Conservation (phyloP, 2,888 invertebrate species). For the Proisotoma minuta region DNA sequence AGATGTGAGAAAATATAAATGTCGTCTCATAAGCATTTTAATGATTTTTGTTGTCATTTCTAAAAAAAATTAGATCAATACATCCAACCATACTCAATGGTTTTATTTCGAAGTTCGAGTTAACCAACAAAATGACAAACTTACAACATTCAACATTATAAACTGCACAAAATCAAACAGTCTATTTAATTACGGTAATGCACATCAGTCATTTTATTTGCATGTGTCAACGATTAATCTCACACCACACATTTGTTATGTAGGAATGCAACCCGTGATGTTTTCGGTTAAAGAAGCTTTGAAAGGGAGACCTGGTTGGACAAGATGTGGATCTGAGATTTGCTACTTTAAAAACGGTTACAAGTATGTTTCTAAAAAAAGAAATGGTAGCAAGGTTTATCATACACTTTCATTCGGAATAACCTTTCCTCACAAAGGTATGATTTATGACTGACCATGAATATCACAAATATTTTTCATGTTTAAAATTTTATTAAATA, state of each 20-base stretch:
- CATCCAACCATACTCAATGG: constrained; percentile 75
- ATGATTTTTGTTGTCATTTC: too few species aligned
- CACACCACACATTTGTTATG: neutral
- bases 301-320: constrained; percentile 47
- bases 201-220: neutral
- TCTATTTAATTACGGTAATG: constrained; percentile 71
- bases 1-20: too few species aligned
- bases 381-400: constrained; percentile 57
- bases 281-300: constrained; percentile 73
- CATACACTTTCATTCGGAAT: constrained; percentile 74
- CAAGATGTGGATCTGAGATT: constrained; percentile 67
- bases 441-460: neutral
- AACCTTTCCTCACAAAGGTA: constrained; percentile 63
- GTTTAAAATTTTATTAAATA: neutral
- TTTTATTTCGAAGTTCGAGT: constrained; percentile 82
- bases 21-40: too few species aligned
- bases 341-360: constrained; percentile 74
- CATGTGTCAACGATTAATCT: constrained; percentile 4
- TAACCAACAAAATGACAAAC: constrained; percentile 65
- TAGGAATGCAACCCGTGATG: constrained; percentile 78
- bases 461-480: neutral
- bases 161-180: constrained; percentile 83
- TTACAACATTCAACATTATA: constrained; percentile 78
- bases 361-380: constrained; percentile 58
- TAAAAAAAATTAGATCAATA: too few species aligned